Evolutionary conservation across 2,113 vertebrate species (phyloP).

Genomic region (Falco punctatus): DNA sequence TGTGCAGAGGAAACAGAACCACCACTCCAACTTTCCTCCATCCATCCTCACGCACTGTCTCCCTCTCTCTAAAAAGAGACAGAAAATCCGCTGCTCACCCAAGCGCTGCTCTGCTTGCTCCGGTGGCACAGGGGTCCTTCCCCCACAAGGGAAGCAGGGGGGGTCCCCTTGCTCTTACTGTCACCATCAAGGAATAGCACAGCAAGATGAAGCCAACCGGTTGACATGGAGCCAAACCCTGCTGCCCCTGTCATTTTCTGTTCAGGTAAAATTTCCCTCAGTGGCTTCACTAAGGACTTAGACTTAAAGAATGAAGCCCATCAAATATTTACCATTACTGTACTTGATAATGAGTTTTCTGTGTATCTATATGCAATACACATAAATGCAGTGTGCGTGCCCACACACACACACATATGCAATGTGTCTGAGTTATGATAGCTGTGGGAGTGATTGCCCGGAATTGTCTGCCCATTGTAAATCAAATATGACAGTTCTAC

Average conservation of each 20-base stretch:
- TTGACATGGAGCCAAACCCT: not conserved
- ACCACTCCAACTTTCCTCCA: not conserved
- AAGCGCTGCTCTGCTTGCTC: not conserved
- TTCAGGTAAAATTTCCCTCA: not conserved
- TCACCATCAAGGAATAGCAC: not conserved
- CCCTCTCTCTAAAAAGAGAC: not conserved
- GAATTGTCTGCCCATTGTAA: slow-evolving; percentile 54
- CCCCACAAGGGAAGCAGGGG: rapidly evolving
- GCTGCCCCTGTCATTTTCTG: not conserved
- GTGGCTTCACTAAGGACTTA: not conserved
- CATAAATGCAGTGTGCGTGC: not conserved
- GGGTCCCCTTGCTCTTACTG: not conserved
- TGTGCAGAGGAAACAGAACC: not conserved
- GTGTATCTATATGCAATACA: slow-evolving; percentile 47
- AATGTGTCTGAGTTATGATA: slow-evolving; percentile 42
- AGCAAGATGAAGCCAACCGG: not conserved
- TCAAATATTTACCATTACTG: slow-evolving; percentile 55
- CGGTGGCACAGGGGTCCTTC: not conserved
- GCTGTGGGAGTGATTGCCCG: slow-evolving; percentile 61
- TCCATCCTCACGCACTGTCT: not conserved
- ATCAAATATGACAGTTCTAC: slow-evolving; percentile 63
- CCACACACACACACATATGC: not conserved
- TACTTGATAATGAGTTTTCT: slow-evolving; percentile 1
- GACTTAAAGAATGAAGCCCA: not conserved
- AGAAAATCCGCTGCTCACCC: not conserved